phyloP scores from a whole-genome alignment of 2,888 invertebrate genomes.

The Oligia strigilis region DNA sequence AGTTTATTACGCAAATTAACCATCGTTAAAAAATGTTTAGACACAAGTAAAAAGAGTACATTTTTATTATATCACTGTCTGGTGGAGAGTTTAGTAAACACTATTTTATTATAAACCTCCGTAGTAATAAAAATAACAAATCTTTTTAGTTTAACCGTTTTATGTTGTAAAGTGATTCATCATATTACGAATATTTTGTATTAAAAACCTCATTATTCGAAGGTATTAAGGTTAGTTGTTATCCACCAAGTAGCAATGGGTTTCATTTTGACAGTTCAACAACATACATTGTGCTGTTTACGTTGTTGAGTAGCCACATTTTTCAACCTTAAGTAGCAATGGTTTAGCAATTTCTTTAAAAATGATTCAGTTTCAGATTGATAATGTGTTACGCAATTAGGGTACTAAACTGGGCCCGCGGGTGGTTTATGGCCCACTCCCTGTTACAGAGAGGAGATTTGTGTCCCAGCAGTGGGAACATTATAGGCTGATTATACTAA shows the following conservation, averaged over 20 bases:
- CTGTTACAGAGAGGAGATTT: neutral
- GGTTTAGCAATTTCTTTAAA: no score
- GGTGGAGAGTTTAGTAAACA: conserved; percentile 52
- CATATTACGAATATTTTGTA: conserved; percentile 1
- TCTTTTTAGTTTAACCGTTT: conserved; percentile 37
- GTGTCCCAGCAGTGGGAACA: no score
- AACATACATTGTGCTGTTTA: no score
- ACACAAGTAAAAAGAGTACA: conserved; percentile 35
- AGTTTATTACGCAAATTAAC: conserved; percentile 46
- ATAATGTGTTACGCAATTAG: no score
- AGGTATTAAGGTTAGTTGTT: neutral
- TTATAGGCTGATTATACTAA: neutral
- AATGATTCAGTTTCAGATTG: no score
- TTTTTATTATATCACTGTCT: conserved; percentile 40
- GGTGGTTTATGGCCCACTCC: neutral
- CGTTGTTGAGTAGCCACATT: no score
- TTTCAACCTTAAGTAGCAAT: no score
- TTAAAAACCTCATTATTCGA: conserved; percentile 19
- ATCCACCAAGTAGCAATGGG: neutral
- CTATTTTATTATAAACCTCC: conserved; percentile 49
- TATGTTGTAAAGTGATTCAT: conserved; percentile 30
- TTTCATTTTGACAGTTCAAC: no score
- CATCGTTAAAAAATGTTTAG: conserved; percentile 40
- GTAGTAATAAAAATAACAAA: conserved; percentile 46
- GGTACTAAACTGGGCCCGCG: neutral